Evolutionary conservation across 1,140 invertebrate species (phyloP).

Genomic region (Drosophila santomea): DNA sequence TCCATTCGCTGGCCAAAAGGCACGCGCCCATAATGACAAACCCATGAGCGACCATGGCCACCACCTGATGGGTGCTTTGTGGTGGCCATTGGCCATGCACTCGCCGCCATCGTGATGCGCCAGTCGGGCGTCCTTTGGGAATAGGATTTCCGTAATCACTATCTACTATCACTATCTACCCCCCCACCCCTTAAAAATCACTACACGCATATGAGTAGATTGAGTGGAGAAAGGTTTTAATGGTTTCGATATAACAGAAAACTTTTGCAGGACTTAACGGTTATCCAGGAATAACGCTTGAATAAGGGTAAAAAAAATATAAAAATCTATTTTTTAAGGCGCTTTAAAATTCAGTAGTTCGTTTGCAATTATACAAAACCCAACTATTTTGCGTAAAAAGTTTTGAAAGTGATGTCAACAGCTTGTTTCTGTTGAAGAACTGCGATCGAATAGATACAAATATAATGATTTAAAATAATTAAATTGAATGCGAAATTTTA

Average conservation of each 20-base stretch:
- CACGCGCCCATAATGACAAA: constrained; percentile 66
- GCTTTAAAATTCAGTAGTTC: too few species aligned
- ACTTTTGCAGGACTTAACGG: not conserved
- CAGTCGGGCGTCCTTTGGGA: not conserved
- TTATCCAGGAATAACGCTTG: not conserved
- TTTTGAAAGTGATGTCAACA: too few species aligned
- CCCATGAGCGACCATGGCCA: constrained; percentile 37
- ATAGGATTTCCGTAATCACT: constrained; percentile 11
- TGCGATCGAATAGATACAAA: too few species aligned
- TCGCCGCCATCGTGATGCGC: constrained; percentile 4
- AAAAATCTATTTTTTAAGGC: too few species aligned
- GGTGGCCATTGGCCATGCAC: constrained; percentile 22
- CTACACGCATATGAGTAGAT: constrained; percentile 4
- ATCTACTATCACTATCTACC: not conserved
- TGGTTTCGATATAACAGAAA: constrained; percentile 6
- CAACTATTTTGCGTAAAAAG: not conserved
- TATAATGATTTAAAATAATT: too few species aligned
- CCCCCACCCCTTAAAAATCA: not conserved
- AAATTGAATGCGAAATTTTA: too few species aligned
- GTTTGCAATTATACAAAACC: too few species aligned
- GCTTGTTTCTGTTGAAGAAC: too few species aligned
- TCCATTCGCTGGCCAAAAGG: constrained; percentile 38
- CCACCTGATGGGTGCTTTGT: constrained; percentile 52
- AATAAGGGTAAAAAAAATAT: too few species aligned
- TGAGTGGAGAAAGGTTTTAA: constrained; percentile 15